These are phyloP conservation scores for Loris lydekkerianus DNA, from an alignment of 2,797 vertebrate species.

Conservation along the genomic window DNA sequence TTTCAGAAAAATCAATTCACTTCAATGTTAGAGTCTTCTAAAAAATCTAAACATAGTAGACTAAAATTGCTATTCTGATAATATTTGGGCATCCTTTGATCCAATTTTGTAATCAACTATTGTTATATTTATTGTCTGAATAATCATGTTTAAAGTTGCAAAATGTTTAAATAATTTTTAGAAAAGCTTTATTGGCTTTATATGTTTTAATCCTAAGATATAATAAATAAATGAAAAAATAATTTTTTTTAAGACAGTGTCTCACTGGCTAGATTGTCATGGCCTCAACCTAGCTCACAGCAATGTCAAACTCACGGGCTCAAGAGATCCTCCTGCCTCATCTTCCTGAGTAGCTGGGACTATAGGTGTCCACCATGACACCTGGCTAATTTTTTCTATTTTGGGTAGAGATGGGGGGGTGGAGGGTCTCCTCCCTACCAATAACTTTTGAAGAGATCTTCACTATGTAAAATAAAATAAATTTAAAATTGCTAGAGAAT, in stretches of 20 bases:
- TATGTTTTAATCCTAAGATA: neutral
- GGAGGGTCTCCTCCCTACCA: too few relatives aligned
- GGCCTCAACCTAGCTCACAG: too few relatives aligned
- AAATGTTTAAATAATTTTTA: neutral
- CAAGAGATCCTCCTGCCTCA: too few relatives aligned
- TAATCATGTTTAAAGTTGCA: constrained; percentile 14
- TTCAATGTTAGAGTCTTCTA: neutral
- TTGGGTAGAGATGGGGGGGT: too few relatives aligned
- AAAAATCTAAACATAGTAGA: constrained; percentile 19
- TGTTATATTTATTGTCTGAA: neutral
- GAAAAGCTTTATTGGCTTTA: neutral
- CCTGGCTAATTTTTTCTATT: too few relatives aligned
- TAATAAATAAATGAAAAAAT: constrained; percentile 7
- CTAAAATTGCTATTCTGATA: constrained; percentile 31
- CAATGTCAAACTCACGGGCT: too few relatives aligned
- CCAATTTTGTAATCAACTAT: constrained; percentile 29
- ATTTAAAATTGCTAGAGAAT: neutral
- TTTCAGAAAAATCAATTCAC: neutral
- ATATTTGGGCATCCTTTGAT: constrained; percentile 6
- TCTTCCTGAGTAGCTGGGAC: too few relatives aligned
- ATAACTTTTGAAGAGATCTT: neutral
- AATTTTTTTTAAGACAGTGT: too few relatives aligned
- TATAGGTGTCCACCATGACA: too few relatives aligned
- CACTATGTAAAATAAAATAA: constrained; percentile 20
- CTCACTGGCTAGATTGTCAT: too few relatives aligned